These are phyloP conservation scores for Atractosteus spatula DNA, from an alignment of 2,113 vertebrate species.

Conservation along the genomic window DNA sequence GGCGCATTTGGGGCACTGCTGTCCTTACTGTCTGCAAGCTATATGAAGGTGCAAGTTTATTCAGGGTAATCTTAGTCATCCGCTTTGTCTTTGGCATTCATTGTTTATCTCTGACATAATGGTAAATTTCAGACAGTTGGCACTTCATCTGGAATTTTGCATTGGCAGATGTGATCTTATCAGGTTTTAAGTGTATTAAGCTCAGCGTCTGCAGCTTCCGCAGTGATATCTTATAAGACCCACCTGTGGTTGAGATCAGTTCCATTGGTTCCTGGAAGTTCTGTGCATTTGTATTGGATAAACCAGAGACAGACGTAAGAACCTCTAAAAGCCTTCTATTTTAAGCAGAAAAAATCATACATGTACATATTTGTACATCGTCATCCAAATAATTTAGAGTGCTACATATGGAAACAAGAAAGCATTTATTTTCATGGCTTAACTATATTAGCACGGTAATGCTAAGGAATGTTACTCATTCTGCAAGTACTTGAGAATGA, in stretches of 20 bases:
- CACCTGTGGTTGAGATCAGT: constrained; percentile 2
- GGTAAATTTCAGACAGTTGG: constrained; percentile 19
- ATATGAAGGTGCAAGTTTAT: neutral
- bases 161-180: constrained; percentile 14
- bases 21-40: neutral
- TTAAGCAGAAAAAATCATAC: too few relatives aligned
- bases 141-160: constrained; percentile 6
- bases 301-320: neutral
- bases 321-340: too few relatives aligned
- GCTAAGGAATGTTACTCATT: neutral
- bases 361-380: neutral
- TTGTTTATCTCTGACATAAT: constrained; percentile 21
- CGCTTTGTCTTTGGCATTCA: constrained; percentile 1
- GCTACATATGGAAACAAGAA: neutral
- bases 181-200: constrained; percentile 15
- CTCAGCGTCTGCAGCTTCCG: neutral
- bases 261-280: neutral
- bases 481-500: neutral
- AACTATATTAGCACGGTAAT: neutral
- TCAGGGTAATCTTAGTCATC: constrained; percentile 19
- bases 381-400: neutral
- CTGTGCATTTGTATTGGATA: neutral
- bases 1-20: neutral
- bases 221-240: neutral
- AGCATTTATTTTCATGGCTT: neutral